Base-by-base conservation (phyloP, 2,888 invertebrate species). In the Nasonia oneida region DNA sequence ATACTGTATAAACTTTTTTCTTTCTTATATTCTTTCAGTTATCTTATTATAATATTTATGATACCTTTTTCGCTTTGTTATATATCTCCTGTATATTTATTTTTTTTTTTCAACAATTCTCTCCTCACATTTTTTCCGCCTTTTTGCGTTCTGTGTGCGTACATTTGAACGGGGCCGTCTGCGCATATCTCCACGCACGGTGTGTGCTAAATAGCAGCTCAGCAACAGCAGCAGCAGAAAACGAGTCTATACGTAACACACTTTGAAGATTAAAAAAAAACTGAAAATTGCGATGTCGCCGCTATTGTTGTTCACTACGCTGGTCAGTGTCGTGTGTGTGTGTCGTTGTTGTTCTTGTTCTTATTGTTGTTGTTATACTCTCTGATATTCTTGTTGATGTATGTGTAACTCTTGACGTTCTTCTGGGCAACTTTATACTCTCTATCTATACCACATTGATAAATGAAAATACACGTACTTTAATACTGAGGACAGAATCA, bases 281-380 rank as follows among this genome's bases (percentile, higher is more conserved):
- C 23, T 33, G 23, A n/a, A 70, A 89, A 89, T 87, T 88, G 90
- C 89, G 88, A 89, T 90, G 89, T 90, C 89, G 89, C 90, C 90
- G 91, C 92, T 91, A 90, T 89, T 89, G 87, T 88, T 90, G 90
- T 91, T 92, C 76, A 90, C 89, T 88, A 91, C 90, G 91, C 91
- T 92, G 90, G 90, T 91, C 92, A 92, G 93, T 93, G 93, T 93
- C 91, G 91, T 93, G 91, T 92, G 64, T 50, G 75, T 81, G 70
- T 83, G 70, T 80, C 53, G 39, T 71, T 75, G 84, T 87, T 78
- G 79, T 87, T 81, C 12, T 83, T 78, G n/a, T 87, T 82, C 71
- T 87, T 81, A 5, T 83, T 78, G n/a, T 78, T 79, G 76, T 77
- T 84, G 64, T 80, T 85, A 83, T 73, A 83, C 76, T 82, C 53